Evolutionary conservation across 2,113 vertebrate genomes (phyloP).

Genomic region (Toxotes jaculatrix): DNA sequence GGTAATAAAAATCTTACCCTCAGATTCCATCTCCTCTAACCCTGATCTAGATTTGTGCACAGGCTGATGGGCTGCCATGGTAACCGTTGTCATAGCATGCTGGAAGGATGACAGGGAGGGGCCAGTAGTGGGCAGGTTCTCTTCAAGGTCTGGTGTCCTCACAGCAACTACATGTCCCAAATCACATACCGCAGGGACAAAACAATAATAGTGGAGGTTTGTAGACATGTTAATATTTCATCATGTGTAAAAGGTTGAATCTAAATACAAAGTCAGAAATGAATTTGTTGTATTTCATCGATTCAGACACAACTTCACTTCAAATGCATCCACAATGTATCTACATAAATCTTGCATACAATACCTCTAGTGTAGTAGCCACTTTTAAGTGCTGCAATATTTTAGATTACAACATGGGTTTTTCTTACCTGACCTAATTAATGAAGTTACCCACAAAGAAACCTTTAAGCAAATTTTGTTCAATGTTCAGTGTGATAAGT

Average conservation of each 20-base stretch:
- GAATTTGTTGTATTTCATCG: background rate
- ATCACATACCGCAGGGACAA: background rate
- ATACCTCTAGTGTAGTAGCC: no score
- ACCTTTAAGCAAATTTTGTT: no score
- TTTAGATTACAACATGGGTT: background rate
- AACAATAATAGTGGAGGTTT: background rate
- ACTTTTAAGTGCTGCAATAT: no score
- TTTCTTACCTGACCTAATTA: no score
- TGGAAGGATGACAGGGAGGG: slow-evolving; percentile 56
- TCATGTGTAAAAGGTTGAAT: background rate
- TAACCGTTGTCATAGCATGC: slow-evolving; percentile 59
- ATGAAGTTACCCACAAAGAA: no score
- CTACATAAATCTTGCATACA: no score
- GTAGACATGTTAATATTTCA: background rate
- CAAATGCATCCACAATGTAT: background rate
- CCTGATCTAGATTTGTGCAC: slow-evolving; percentile 70
- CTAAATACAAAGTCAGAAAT: no score
- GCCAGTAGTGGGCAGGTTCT: slow-evolving; percentile 37
- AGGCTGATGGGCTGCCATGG: slow-evolving; percentile 66
- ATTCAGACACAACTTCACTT: background rate
- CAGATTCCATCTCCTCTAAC: slow-evolving; percentile 87
- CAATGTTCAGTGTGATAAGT: no score
- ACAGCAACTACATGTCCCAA: slow-evolving; percentile 19
- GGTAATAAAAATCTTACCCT: slow-evolving; percentile 83
- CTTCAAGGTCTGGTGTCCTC: slow-evolving; percentile 47